phyloP scores from a whole-genome alignment of 2,113 vertebrate genomes.

The Spilogale gracilis region DNA sequence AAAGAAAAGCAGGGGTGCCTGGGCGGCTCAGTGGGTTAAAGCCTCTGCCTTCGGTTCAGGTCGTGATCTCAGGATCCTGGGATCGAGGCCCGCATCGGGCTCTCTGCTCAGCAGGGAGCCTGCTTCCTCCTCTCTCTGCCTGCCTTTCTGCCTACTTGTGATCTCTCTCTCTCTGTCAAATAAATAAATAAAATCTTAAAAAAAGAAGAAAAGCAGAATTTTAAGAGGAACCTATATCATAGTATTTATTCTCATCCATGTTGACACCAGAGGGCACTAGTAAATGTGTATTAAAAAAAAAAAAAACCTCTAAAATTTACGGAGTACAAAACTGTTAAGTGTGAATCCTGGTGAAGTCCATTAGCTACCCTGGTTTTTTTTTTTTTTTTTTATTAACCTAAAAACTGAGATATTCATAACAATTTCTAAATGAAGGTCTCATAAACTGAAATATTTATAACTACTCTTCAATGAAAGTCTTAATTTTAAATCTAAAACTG shows the following conservation, averaged over 20 bases:
- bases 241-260: background rate
- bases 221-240: background rate
- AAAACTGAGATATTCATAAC: constrained; percentile 12
- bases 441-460: background rate
- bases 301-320: constrained; percentile 49
- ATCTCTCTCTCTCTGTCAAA: no score
- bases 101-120: no score
- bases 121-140: no score
- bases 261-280: constrained; percentile 71
- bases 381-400: background rate
- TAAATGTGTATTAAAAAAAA: constrained; percentile 38
- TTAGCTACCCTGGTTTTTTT: background rate
- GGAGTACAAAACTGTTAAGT: background rate
- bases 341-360: background rate
- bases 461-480: background rate
- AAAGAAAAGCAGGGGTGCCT: background rate
- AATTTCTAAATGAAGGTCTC: background rate
- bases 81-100: no score
- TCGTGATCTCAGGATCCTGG: no score
- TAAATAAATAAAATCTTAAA: no score
- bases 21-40: no score
- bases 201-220: background rate
- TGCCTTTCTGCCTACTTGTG: no score
- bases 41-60: no score
- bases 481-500: constrained; percentile 16